Evolutionary conservation across 2,113 vertebrate species (phyloP).

Genomic region (Ciconia maguari): DNA sequence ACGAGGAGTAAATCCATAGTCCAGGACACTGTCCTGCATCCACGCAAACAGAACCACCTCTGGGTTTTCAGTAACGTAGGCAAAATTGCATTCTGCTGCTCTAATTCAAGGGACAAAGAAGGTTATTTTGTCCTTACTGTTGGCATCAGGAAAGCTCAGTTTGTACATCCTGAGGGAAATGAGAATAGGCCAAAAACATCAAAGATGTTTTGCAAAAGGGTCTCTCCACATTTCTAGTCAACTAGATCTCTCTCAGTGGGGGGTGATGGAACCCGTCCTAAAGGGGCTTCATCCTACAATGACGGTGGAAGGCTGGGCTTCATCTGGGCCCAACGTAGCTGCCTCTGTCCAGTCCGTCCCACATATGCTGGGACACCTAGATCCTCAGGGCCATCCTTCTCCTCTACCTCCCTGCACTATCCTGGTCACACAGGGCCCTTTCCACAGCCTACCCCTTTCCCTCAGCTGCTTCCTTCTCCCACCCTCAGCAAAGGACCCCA

Average conservation of each 20-base stretch:
- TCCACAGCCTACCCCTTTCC: neutral
- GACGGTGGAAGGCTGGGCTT: neutral
- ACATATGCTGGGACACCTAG: neutral
- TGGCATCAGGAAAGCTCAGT: neutral
- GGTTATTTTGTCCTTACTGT: neutral
- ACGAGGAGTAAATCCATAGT: neutral
- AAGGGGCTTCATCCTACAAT: neutral
- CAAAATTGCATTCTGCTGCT: neutral
- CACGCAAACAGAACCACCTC: neutral
- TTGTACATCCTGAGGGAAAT: neutral
- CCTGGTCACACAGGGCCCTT: neutral
- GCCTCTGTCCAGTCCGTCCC: neutral
- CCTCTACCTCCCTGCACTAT: neutral
- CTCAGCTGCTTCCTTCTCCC: neutral
- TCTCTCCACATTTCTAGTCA: neutral
- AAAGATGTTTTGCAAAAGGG: neutral
- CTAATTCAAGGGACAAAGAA: neutral
- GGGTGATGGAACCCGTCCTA: accelerated
- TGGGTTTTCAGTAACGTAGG: neutral
- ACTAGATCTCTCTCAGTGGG: neutral
- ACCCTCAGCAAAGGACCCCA: neutral
- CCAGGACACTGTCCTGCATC: neutral
- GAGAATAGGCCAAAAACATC: neutral
- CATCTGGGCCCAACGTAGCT: neutral
- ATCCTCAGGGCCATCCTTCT: neutral